Evolutionary conservation across 2,797 vertebrate species (phyloP).

Genomic region (Falco columbarius): DNA sequence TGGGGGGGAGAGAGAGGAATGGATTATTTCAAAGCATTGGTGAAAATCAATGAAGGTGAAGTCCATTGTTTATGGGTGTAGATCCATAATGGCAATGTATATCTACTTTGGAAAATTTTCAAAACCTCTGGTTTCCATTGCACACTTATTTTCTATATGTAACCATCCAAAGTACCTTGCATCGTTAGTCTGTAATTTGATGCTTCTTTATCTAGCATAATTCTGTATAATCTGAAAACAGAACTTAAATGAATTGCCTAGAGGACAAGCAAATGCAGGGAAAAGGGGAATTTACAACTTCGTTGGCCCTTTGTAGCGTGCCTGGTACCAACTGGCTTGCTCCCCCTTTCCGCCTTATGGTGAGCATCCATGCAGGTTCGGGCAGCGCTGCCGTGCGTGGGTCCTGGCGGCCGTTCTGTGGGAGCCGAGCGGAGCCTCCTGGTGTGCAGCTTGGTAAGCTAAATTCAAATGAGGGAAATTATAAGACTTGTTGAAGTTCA

Average conservation of each 20-base stretch:
- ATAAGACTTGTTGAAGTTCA: background rate
- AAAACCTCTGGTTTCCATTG: background rate
- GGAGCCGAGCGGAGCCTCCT: background rate
- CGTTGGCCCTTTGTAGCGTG: background rate
- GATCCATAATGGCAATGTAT: accelerated
- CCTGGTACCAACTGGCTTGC: accelerated
- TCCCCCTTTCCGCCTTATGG: background rate
- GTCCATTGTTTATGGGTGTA: background rate
- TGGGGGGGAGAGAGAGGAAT: background rate
- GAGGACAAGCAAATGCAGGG: background rate
- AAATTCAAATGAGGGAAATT: background rate
- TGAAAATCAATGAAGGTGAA: background rate
- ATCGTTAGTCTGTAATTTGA: background rate
- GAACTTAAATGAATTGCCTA: background rate
- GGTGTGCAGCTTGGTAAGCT: background rate
- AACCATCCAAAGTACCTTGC: background rate
- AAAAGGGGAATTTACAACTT: background rate
- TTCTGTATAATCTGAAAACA: background rate
- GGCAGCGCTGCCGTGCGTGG: background rate
- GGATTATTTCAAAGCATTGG: background rate
- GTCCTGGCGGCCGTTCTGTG: background rate
- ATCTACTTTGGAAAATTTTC: background rate
- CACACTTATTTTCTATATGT: accelerated
- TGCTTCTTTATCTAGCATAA: background rate
- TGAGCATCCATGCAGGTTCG: accelerated